Conservation (phyloP, 2,797 vertebrate species). For the Eurystomus glaucurus region DNA sequence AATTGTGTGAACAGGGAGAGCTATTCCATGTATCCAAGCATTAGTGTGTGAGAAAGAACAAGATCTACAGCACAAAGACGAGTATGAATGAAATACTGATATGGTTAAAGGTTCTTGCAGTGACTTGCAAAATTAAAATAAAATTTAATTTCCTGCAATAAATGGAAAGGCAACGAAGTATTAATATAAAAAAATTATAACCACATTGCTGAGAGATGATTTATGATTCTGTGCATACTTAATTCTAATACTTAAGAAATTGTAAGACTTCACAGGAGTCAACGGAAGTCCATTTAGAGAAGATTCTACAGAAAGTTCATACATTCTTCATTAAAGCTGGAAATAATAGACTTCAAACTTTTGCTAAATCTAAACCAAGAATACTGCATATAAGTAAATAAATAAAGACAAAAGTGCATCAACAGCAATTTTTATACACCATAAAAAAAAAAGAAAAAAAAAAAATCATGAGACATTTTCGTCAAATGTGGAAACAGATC, state of each 20-base stretch:
- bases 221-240: not conserved
- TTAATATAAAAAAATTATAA: not conserved
- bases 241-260: not conserved
- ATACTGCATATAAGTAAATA: not conserved
- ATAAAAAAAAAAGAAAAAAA: not conserved
- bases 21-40: not conserved
- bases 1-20: not conserved
- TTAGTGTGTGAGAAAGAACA: not conserved
- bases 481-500: not conserved
- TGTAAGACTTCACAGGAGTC: not conserved
- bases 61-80: not conserved
- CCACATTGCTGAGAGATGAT: not conserved
- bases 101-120: not conserved
- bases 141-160: not conserved
- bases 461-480: not conserved
- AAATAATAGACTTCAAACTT: not conserved
- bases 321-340: not conserved
- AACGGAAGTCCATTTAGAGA: not conserved
- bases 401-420: not conserved
- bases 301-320: not conserved
- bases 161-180: not conserved
- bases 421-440: not conserved
- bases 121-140: not conserved
- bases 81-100: not conserved
- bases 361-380: not conserved